Percentiles rank a stretch among this genome's conserved stretches.
These are phyloP conservation scores for Ispidina lecontei DNA, from an alignment of 2,797 vertebrate genomes.

Conservation along the genomic window DNA sequence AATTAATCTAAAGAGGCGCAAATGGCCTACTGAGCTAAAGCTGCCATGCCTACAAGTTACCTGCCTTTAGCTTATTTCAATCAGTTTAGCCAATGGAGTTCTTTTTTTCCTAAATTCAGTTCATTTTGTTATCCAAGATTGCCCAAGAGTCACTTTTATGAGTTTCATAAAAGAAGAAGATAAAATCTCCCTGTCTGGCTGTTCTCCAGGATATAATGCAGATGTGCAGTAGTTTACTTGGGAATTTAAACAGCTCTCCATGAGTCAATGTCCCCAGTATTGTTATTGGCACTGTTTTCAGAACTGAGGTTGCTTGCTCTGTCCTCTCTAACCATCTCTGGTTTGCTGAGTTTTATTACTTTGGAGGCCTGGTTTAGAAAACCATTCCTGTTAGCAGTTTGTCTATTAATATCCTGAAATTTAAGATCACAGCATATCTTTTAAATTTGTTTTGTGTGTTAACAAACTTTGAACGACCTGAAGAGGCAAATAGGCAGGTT, in stretches of 20 bases:
- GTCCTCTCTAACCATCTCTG: background rate
- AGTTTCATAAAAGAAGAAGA: background rate
- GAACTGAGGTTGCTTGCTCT: background rate
- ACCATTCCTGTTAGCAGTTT: background rate
- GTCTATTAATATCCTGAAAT: background rate
- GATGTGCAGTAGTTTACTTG: slow-evolving; percentile 25
- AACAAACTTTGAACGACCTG: background rate
- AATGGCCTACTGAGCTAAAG: background rate
- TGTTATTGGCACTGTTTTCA: slow-evolving; percentile 19
- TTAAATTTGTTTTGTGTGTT: background rate
- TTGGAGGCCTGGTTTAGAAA: background rate
- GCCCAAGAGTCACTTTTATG: background rate
- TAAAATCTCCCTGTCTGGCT: background rate
- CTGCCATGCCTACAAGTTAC: background rate
- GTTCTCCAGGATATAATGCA: slow-evolving; percentile 8
- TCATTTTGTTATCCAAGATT: background rate
- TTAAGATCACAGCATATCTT: background rate
- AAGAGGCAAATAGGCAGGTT: background rate
- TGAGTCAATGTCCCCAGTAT: slow-evolving; percentile 21
- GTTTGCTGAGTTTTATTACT: slow-evolving; percentile 25
- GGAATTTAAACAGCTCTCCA: slow-evolving; percentile 19
- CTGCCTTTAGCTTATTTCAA: background rate
- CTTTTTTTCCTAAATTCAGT: background rate
- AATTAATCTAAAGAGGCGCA: background rate
- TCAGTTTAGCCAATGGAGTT: background rate